Conservation (phyloP, 1,140 invertebrate species). For the Eufriesea mexicana region DNA sequence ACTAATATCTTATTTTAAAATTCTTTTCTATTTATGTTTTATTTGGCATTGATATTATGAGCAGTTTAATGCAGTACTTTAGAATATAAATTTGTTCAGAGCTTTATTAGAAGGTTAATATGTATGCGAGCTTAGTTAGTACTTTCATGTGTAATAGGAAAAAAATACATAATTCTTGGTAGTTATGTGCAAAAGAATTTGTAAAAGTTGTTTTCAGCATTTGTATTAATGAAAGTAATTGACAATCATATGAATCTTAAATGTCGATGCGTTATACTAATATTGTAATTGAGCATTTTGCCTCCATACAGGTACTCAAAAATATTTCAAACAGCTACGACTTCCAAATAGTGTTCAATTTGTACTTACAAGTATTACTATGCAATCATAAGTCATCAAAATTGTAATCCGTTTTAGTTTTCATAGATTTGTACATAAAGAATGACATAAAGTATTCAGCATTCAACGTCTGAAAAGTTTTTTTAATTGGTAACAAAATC, state of each 20-base stretch:
- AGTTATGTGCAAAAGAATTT: constrained; percentile 8
- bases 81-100: background rate
- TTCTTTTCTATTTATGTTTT: background rate
- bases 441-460: constrained; percentile 1
- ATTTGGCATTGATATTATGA: background rate
- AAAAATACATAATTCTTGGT: constrained; percentile 4
- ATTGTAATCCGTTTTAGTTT: background rate
- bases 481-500: background rate
- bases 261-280: background rate
- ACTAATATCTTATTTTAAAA: background rate
- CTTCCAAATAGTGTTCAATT: constrained; percentile 28
- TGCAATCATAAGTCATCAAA: constrained; percentile 4
- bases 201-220: background rate
- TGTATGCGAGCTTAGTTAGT: background rate
- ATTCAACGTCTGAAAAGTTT: background rate
- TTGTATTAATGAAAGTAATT: background rate
- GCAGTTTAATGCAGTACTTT: background rate
- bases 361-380: constrained; percentile 11
- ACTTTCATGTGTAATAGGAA: background rate
- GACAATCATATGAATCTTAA: background rate
- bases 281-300: background rate
- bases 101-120: constrained; percentile 2
- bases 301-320: background rate
- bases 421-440: constrained; percentile 31
- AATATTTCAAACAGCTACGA: background rate